A percentile compares a stretch with the other conserved stretches of the same genome.
Evolutionary conservation across 2,113 vertebrate species (phyloP).

Genomic region (Tachysurus fulvidraco): DNA sequence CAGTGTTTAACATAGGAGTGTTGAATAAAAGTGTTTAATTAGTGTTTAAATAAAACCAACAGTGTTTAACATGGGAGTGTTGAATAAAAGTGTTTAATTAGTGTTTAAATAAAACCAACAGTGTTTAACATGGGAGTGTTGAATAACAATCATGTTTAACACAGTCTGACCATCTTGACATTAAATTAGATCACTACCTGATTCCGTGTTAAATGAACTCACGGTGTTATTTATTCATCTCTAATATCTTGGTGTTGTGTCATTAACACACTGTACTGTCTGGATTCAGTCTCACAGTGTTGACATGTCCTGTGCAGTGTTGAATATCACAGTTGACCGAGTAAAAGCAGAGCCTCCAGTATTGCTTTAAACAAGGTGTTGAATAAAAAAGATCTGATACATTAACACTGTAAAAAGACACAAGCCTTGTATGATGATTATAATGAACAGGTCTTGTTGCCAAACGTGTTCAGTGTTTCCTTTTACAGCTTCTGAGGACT

Average conservation of each 20-base stretch:
- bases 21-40: no score
- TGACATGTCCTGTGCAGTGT: neutral
- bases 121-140: neutral
- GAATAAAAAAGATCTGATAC: neutral
- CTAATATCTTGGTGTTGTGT: neutral
- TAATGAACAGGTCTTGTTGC: neutral
- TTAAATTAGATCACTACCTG: neutral
- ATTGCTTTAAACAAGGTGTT: neutral
- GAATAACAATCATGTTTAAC: neutral
- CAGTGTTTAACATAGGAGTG: neutral
- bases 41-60: no score
- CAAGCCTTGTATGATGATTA: neutral
- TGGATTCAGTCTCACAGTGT: neutral
- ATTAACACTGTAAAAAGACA: neutral
- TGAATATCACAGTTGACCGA: neutral
- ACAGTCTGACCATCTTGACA: neutral
- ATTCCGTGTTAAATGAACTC: neutral
- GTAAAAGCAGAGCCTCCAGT: neutral
- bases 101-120: neutral
- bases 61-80: neutral
- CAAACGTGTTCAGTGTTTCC: neutral
- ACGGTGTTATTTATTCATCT: neutral
- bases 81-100: neutral
- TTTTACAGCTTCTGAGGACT: conserved; percentile 5
- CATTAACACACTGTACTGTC: neutral